Base-by-base conservation (phyloP, 2,888 invertebrate genomes). In the Crepidodera aurea region DNA sequence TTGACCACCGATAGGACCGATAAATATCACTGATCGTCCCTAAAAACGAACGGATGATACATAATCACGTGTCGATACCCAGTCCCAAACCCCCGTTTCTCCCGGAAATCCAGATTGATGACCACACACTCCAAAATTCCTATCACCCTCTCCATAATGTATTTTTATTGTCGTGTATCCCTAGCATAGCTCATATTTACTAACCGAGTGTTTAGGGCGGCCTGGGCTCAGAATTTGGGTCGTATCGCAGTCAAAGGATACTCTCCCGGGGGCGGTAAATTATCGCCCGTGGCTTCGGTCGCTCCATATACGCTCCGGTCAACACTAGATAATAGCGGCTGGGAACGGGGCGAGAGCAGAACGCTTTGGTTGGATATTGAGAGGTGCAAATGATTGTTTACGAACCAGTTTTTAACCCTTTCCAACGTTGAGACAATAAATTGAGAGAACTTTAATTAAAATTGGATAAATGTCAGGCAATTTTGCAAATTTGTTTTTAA, bases 111-210 rank as follows among this genome's bases (percentile, higher is more conserved):
- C 60, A 60, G 60, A 64, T 64, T 64, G 64, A 64, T 64, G 57
- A 51, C 63, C 62, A 16, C 57, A 53, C 48, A 53, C 53, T 62
- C 48, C 53, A 53, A 51, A 61, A 56, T 44, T 56, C 57, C 34
- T 57, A 48, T 48, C 57, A 50, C 57, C 53, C 57, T 32, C 53
- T 62, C 57, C 57, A 58, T 62, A 60, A 64, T 64, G 57, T 60
- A 64, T 64, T 64, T 60, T 64, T 64, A 64, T 64, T 64, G 64
- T 60, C 60, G 56, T 53, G 55, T 39, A 57, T 55, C 54, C 40
- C 44, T 13, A 46, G 34, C 59, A 37, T 51, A 60, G 51, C 59
- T 53, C 60, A 53, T 60, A 44, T 55, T 51, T 54, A 62, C 53
- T 53, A 57, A 62, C 57, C 42, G 57, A 58, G 51, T 62, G 62